Percentiles rank a stretch among this genome's conserved stretches.
phyloP scores from a whole-genome alignment of 30 jellyfish, hydroid and myxozoan genomes.

The Aurelia aurita complex sp. Pacific region DNA sequence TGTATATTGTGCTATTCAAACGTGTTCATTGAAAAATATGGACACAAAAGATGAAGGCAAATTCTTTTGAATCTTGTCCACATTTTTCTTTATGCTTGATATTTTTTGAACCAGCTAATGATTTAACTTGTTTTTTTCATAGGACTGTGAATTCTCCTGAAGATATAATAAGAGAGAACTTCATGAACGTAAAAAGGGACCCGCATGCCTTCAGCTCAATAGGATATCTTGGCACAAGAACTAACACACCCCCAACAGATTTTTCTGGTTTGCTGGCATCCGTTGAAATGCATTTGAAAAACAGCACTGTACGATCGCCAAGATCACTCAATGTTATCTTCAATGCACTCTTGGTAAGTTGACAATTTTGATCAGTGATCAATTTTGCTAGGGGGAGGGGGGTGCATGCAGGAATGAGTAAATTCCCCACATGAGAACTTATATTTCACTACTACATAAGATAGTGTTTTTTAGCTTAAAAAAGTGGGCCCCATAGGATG shows the following conservation, averaged over 20 bases:
- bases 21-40: too few species aligned
- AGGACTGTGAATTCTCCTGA: conserved; percentile 83
- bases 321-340: conserved; percentile 86
- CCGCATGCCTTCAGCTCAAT: conserved; percentile 97
- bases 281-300: conserved; percentile 78
- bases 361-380: neutral
- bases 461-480: too few species aligned
- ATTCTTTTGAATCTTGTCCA: too few species aligned
- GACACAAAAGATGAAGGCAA: neutral
- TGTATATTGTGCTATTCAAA: too few species aligned
- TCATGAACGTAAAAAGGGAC: conserved; percentile 80
- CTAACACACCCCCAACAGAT: conserved; percentile 84
- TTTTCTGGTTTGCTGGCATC: conserved; percentile 76
- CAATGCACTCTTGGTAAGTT: conserved; percentile 92
- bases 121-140: neutral
- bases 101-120: too few species aligned
- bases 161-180: conserved; percentile 85
- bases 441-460: too few species aligned
- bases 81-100: too few species aligned
- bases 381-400: too few species aligned
- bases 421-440: too few species aligned
- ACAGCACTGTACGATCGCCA: conserved; percentile 94
- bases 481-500: too few species aligned
- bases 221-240: conserved; percentile 92
- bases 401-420: too few species aligned